Evolutionary conservation across 2,797 vertebrate species (phyloP).

Genomic region (Spinus pinus): DNA sequence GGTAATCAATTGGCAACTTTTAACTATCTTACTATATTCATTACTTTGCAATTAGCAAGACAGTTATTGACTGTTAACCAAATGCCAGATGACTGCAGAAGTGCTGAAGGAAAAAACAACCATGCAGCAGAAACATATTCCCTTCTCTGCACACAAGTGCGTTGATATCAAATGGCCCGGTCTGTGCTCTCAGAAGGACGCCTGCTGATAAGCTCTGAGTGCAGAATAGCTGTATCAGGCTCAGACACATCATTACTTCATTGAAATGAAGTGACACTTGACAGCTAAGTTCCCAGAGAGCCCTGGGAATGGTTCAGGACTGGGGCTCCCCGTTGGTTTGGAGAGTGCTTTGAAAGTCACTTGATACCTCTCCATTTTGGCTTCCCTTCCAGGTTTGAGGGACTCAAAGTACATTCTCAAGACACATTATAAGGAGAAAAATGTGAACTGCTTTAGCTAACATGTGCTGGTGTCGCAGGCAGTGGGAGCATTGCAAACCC

Average conservation of each 20-base stretch:
- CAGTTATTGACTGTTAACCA: conserved; percentile 11
- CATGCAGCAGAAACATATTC: background rate
- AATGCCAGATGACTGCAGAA: background rate
- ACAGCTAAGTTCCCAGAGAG: background rate
- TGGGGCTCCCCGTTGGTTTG: background rate
- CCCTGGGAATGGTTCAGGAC: background rate
- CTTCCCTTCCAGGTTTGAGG: background rate
- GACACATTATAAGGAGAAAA: background rate
- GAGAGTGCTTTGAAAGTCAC: background rate
- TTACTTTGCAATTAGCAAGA: conserved; percentile 20
- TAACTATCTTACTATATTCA: conserved; percentile 13
- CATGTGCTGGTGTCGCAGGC: background rate
- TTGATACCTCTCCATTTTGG: background rate
- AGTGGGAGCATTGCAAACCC: background rate
- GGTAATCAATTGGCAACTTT: background rate
- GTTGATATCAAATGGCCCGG: background rate
- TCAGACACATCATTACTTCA: background rate
- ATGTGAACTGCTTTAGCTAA: background rate
- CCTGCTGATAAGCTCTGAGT: conserved; percentile 14
- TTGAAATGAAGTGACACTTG: conserved; percentile 27
- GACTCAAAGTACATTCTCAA: background rate
- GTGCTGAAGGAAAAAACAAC: background rate
- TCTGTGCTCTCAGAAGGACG: background rate
- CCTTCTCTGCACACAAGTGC: background rate
- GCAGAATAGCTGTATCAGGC: background rate